phyloP scores from a whole-genome alignment of 2,113 vertebrate genomes.

The Pandion haliaetus region DNA sequence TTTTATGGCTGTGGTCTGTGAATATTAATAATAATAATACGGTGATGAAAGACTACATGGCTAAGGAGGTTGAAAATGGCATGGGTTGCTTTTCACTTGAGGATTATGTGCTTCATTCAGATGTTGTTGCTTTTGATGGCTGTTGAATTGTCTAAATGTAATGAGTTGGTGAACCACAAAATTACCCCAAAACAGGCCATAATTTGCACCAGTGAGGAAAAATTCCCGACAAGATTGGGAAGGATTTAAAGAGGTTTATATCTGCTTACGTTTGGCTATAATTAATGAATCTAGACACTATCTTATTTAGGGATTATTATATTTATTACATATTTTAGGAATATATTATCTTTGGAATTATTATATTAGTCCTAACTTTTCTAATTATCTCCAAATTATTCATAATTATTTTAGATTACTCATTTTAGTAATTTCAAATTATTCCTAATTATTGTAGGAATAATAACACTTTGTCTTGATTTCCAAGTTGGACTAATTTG shows the following conservation, averaged over 20 bases:
- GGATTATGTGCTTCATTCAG: background rate
- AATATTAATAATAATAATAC: slow-evolving; percentile 43
- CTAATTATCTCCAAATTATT: background rate
- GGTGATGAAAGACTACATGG: slow-evolving; percentile 34
- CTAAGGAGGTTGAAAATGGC: background rate
- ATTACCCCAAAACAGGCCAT: background rate
- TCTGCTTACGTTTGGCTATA: background rate
- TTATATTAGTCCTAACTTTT: background rate
- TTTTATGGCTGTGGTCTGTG: background rate
- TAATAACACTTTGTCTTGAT: background rate
- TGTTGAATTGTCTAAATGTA: slow-evolving; percentile 9
- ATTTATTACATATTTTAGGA: background rate
- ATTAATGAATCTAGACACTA: background rate
- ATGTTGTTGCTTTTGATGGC: background rate
- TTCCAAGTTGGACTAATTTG: background rate
- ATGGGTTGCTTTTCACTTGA: background rate
- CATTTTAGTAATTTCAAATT: background rate
- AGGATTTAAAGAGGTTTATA: background rate
- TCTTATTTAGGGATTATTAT: background rate
- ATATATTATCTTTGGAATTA: background rate
- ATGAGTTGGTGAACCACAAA: slow-evolving; percentile 7
- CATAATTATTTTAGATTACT: background rate
- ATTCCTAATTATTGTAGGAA: background rate
- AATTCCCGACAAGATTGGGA: background rate
- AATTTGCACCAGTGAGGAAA: background rate